Conservation (phyloP, 1,140 invertebrate species). For the Sarcophaga bullata region DNA sequence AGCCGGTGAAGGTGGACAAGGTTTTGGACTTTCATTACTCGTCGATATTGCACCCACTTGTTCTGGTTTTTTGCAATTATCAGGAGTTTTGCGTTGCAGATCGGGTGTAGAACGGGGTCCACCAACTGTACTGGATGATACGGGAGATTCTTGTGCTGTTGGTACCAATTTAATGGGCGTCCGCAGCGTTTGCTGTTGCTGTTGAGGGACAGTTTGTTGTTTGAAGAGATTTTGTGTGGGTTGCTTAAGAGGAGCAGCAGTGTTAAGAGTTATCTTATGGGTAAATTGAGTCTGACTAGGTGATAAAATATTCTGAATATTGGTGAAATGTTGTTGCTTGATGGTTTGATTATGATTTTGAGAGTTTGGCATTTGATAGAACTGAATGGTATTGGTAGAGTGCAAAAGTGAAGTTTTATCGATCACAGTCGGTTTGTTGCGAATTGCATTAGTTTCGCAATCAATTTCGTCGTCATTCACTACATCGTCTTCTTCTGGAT, state of each 20-base stretch:
- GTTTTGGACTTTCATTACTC: constrained; percentile 61
- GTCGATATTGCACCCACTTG: constrained; percentile 64
- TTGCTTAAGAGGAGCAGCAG: constrained; percentile 32
- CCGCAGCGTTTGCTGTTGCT: constrained; percentile 48
- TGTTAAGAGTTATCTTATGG: neutral
- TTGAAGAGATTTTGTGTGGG: constrained; percentile 33
- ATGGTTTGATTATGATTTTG: constrained; percentile 34
- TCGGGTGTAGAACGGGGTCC: constrained; percentile 45
- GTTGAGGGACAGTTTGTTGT: neutral
- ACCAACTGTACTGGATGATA: constrained; percentile 57
- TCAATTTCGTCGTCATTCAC: neutral
- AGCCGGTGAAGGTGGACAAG: constrained; percentile 58
- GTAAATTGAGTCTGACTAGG: constrained; percentile 3
- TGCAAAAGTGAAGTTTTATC: neutral
- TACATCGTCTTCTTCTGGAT: neutral
- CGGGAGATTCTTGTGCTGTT: constrained; percentile 60
- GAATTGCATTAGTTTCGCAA: neutral
- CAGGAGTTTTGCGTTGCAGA: constrained; percentile 46
- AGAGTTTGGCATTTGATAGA: constrained; percentile 38
- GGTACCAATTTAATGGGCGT: constrained; percentile 53
- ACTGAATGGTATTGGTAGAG: neutral
- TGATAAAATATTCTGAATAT: constrained; percentile 11
- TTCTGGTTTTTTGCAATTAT: constrained; percentile 52
- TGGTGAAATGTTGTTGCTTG: constrained; percentile 35
- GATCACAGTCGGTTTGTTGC: neutral